Base-by-base conservation (phyloP, 1,140 invertebrate species). In the Zaprionus lachaisei region DNA sequence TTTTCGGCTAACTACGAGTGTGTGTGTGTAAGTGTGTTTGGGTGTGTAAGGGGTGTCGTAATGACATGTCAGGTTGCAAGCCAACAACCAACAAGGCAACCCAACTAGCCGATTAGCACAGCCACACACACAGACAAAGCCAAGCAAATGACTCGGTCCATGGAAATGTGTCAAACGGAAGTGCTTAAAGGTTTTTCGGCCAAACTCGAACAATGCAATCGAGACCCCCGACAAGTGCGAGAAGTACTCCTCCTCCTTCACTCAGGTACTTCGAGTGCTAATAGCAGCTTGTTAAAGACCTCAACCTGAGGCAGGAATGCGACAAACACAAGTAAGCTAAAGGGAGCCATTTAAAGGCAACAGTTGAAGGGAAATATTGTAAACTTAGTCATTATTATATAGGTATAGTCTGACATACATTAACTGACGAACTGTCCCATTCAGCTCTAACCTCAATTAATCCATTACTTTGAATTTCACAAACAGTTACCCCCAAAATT, bases 91-190 rank as follows among this genome's bases (percentile, higher is more conserved):
- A 17, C n/a, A 47, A 47, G 41, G 41, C 41, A 82, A 55, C 62
- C 49, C 24, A 22, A 28, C 34, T 15, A 62, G 60, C 15, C 41
- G 24, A 47, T 28, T 26, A 62, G 14, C 44, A 34, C 20, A 49
- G 49, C 63, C 60, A 54, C 76, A 72, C 57, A 83, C 81, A 78
- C 76, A 72, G 57, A 83, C 85, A 38, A 79, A 65, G 49, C 47
- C 68, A 37, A 47, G 64, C 58, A 84, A 84, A 89, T 84, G 81
- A 76, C 81, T 71, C 34, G 24, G 68, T 62, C 57, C 74, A 57
- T 72, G 26, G 58, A 78, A 89, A 81, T 81, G 74, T 87, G 80
- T 81, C 81, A 84, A 89, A 87, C 81, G 81, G 72, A 86, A 83
- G 80, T 83, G 73, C 58, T 67, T 74, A 80, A 66, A 77, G 73